Base-by-base conservation (phyloP, 2,888 invertebrate genomes). In the Lasioglossum morio region DNA sequence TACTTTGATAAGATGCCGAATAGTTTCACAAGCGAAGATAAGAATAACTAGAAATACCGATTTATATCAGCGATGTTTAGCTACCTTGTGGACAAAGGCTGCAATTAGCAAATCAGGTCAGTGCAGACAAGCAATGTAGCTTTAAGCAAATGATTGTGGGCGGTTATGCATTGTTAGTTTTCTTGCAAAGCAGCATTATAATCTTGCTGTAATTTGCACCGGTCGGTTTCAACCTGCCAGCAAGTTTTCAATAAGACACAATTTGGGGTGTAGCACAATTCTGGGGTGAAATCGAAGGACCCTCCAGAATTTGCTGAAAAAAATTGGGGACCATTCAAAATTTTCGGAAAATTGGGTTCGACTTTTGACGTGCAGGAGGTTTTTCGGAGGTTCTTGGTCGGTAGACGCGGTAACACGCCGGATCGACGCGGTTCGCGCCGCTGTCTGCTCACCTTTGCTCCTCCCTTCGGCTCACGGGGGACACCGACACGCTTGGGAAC, bases 401-500 rank as follows among this genome's bases (percentile, higher is more conserved):
- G 10, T 2, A 53, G 53, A 53, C 53, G 23, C 53, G 53, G 53
- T 53, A 53, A 53, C 53, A 53, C 3, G n/a, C 53, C 53, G 53
- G 23, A 23, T 53, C 53, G 66, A 66, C 30, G 40, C 40, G 40
- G 70, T 46, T 53, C 73, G 69, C 76, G 66, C 30, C 34, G 23
- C 75, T 48, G 60, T 76, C 60, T 23, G 63, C 34, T 69, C 75
- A 46, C 37, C 37, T 79, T 43, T 43, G 40, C 66, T 79, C 77
- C 73, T 82, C 78, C 80, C 69, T 81, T 86, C 84, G 72, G 81
- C 77, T 66, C 30, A 14, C 60, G 73, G 70, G 53, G 63, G 70
- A 74, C 78, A 78, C 77, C 76, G 83, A 76, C 79, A 78, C 82
- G 81, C 81, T 78, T 82, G 85, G 84, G 84, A 91, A 91, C 90